Evolutionary conservation across 1,140 invertebrate species (phyloP).

Genomic region (Drosophila tristis): DNA sequence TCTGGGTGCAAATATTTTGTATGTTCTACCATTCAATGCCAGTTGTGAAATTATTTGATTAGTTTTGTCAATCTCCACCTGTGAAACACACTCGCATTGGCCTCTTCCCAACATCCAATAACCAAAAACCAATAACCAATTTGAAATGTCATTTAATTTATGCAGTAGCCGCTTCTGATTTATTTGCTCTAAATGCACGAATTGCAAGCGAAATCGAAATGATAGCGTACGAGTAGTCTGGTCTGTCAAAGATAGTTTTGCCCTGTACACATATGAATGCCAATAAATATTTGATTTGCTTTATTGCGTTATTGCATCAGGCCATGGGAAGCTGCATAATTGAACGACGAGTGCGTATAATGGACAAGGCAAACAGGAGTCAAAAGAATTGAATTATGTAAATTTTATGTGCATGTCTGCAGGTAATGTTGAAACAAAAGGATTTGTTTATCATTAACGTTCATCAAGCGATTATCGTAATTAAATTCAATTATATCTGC

Average conservation of each 20-base stretch:
- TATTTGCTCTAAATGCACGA: constrained; percentile 37
- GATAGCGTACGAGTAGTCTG: no score
- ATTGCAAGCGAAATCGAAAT: constrained; percentile 16
- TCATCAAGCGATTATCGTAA: constrained; percentile 37
- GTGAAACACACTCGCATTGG: no score
- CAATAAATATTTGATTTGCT: constrained; percentile 68
- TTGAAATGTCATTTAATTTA: constrained; percentile 41
- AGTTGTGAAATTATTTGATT: no score
- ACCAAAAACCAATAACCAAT: constrained; percentile 4
- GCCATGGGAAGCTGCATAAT: constrained; percentile 56
- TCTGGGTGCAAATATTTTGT: no score
- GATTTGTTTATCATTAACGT: constrained; percentile 32
- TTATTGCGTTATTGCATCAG: constrained; percentile 74
- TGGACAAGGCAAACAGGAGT: constrained; percentile 32
- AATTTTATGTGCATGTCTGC: constrained; percentile 1
- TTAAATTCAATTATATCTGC: constrained; percentile 42
- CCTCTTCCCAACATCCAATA: no score
- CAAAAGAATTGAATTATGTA: constrained; percentile 39
- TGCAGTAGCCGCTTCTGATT: constrained; percentile 34
- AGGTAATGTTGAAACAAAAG: constrained; percentile 1
- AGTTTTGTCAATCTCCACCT: no score
- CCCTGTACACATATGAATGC: background rate
- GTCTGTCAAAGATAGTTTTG: no score
- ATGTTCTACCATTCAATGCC: no score
- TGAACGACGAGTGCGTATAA: constrained; percentile 39